Evolutionary conservation across 2,113 vertebrate genomes (phyloP).

Genomic region (Gallinago jamesoni): DNA sequence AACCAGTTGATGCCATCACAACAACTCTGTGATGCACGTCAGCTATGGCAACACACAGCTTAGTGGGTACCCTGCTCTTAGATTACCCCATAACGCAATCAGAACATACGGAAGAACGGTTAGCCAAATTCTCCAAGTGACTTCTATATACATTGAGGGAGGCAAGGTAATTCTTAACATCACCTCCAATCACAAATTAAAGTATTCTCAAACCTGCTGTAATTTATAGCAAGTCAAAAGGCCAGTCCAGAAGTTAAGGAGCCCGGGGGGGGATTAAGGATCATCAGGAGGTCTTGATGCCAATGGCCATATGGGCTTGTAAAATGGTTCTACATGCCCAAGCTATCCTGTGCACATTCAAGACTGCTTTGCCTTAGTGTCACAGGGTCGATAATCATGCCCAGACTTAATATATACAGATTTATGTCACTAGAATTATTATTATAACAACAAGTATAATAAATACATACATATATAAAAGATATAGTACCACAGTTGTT

Average conservation of each 20-base stretch:
- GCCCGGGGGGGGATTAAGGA: rapidly evolving
- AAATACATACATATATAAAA: background rate
- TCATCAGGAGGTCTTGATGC: background rate
- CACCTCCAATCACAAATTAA: background rate
- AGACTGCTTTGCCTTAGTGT: background rate
- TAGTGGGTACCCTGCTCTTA: background rate
- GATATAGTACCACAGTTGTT: background rate
- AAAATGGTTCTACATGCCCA: background rate
- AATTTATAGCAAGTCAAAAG: background rate
- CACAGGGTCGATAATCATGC: rapidly evolving
- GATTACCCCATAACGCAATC: rapidly evolving
- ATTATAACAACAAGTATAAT: background rate
- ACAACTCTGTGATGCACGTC: background rate
- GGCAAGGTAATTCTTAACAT: background rate
- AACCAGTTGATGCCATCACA: background rate
- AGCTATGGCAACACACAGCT: background rate
- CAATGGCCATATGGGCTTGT: background rate
- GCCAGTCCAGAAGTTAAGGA: background rate
- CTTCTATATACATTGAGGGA: background rate
- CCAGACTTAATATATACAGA: background rate
- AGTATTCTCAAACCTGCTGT: background rate
- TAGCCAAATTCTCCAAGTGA: background rate
- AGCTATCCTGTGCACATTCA: rapidly evolving
- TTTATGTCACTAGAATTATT: background rate
- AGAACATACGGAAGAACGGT: background rate